A percentile compares a stretch with the other conserved stretches of the same genome.
Evolutionary conservation across 2,888 invertebrate genomes (phyloP).

Genomic region (Penaeus monodon): DNA sequence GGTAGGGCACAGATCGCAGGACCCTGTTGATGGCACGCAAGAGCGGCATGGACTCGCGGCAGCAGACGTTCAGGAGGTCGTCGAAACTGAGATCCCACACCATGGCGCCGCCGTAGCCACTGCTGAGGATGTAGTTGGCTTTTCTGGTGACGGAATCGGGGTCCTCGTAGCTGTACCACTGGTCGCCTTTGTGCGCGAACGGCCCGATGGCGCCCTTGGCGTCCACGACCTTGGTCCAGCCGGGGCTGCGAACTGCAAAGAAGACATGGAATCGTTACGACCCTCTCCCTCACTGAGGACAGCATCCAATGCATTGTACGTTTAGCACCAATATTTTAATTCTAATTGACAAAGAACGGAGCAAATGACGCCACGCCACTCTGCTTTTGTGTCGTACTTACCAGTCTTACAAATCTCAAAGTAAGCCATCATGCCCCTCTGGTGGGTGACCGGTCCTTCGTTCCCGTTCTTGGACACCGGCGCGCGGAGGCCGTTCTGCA

Average conservation of each 20-base stretch:
- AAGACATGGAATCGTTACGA: neutral
- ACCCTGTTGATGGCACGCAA: conserved; percentile 83
- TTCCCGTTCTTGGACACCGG: conserved; percentile 54
- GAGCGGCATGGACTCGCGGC: conserved; percentile 83
- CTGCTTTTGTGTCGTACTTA: conserved; percentile 23
- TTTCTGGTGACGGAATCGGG: conserved; percentile 72
- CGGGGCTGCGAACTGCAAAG: conserved; percentile 65
- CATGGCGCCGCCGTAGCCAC: conserved; percentile 84
- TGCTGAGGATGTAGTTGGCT: conserved; percentile 78
- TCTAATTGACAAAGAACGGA: no score
- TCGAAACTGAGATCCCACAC: conserved; percentile 92
- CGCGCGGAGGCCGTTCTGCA: conserved; percentile 68
- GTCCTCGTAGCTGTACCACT: conserved; percentile 95
- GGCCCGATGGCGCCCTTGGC: conserved; percentile 75
- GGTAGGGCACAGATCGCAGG: conserved; percentile 69
- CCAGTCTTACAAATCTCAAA: conserved; percentile 66
- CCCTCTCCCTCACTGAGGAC: no score
- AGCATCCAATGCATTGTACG: no score
- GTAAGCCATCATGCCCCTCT: conserved; percentile 68
- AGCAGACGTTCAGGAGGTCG: conserved; percentile 88
- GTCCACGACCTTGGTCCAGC: conserved; percentile 65
- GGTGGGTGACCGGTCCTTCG: conserved; percentile 67
- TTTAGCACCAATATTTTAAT: no score
- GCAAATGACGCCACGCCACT: no score
- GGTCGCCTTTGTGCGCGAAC: conserved; percentile 81